Conservation (phyloP, 2,888 invertebrate species). For the Pandemis heparana region DNA sequence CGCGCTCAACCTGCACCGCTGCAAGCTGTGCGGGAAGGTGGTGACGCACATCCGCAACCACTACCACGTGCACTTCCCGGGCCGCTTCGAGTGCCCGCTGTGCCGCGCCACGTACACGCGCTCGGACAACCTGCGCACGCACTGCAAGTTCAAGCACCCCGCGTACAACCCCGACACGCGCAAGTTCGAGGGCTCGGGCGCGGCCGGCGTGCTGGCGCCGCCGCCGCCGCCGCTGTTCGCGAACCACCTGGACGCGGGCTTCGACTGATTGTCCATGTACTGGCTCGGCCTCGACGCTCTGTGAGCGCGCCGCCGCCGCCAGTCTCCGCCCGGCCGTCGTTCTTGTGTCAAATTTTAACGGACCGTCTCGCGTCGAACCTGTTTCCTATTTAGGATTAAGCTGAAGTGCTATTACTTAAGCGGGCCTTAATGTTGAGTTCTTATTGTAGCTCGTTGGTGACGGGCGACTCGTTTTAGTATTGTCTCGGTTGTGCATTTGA, state of each 20-base stretch:
- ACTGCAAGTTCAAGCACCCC: conserved; percentile 97
- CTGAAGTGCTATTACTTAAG: conserved; percentile 84
- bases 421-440: conserved; percentile 69
- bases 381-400: conserved; percentile 83
- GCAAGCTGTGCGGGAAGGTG: conserved; percentile 97
- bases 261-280: conserved; percentile 81
- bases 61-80: conserved; percentile 97
- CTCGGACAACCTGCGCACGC: conserved; percentile 96
- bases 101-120: conserved; percentile 96
- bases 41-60: conserved; percentile 97
- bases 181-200: conserved; percentile 89
- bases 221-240: conserved; percentile 84
- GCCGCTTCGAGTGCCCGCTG: conserved; percentile 96
- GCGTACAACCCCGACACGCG: conserved; percentile 94
- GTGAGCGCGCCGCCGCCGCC: conserved; percentile 62
- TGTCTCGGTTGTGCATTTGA: conserved; percentile 84
- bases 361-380: conserved; percentile 70
- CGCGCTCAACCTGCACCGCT: conserved; percentile 96
- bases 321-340: conserved; percentile 57
- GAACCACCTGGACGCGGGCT: conserved; percentile 85
- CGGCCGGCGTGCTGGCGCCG: conserved; percentile 68
- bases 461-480: conserved; percentile 78
- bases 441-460: conserved; percentile 58
- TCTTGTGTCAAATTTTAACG: conserved; percentile 65
- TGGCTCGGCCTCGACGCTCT: conserved; percentile 78